phyloP scores from a whole-genome alignment of 2,888 invertebrate genomes.

The Epirrhoe tristata region DNA sequence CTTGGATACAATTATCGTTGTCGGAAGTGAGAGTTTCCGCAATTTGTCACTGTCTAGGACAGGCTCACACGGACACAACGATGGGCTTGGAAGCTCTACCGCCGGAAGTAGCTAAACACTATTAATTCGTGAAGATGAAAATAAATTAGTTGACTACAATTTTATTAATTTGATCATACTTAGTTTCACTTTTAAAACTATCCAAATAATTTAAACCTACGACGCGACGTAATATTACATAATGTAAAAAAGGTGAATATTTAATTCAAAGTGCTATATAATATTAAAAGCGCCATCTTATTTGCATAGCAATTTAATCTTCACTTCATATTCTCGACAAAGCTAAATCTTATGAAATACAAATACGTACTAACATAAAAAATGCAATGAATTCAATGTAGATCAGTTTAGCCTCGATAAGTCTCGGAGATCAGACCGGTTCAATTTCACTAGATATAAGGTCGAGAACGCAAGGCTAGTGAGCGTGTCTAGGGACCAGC shows the following conservation, averaged over 20 bases:
- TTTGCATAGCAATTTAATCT: constrained; percentile 18
- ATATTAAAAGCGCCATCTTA: neutral
- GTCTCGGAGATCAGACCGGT: constrained; percentile 64
- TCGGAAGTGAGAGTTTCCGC: constrained; percentile 69
- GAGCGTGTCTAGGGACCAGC: constrained; percentile 28
- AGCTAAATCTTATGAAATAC: neutral
- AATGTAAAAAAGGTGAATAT: neutral
- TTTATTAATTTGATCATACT: constrained; percentile 2
- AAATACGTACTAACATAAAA: constrained; percentile 6
- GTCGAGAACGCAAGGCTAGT: constrained; percentile 77
- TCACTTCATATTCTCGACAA: neutral
- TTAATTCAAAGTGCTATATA: neutral
- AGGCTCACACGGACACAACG: constrained; percentile 28
- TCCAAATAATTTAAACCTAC: neutral
- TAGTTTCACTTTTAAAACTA: constrained; percentile 37
- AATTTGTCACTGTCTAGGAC: constrained; percentile 56
- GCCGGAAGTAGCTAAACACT: neutral
- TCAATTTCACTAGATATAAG: constrained; percentile 81
- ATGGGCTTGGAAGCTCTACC: constrained; percentile 4
- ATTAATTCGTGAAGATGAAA: no score
- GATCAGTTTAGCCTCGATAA: constrained; percentile 56
- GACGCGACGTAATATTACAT: neutral
- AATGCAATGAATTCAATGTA: constrained; percentile 47
- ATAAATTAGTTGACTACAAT: neutral
- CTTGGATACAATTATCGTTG: constrained; percentile 61